Base-by-base conservation (phyloP, 1,140 invertebrate species). In the Drosophila santomea region DNA sequence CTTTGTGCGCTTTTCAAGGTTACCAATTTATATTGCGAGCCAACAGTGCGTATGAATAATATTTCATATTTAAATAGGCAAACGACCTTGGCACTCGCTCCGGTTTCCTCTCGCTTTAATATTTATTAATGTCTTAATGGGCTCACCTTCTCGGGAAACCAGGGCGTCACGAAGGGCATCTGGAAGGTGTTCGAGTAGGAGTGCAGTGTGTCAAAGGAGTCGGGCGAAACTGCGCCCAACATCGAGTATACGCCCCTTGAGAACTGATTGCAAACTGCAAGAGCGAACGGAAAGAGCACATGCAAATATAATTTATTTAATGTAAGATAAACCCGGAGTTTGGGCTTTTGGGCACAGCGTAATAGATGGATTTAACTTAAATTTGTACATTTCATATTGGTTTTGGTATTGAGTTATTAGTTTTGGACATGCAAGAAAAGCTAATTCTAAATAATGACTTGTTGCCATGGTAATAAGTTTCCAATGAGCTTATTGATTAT, bases 121-220 rank as follows among this genome's bases (percentile, higher is more conserved):
- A 89, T 88, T 88, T 89, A 88, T 88, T 88, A 69, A 71, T 67
- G 71, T 41, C 63, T 59, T 78, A 85, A 64, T 64, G 62, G 36
- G 82, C 88, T 95, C 94, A 97, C 96, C 94, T 97, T 97, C 93
- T 98, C 97, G 0, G 97, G 97, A 93, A 98, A 98, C 96, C 96
- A 97, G 10, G 97, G 97, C 32, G 97, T 98, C 39, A 99, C 95
- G 91, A 98, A 98, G 23, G 98, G 98, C 96, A 99, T 97, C 92
- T 98, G 96, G 92, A 98, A 99, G 5, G 97, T 98, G 93, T 98
- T 98, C 81, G 97, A 97, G 93, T 98, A 98, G 1, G 97, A 98
- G 91, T 98, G 97, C 43, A 99, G 94, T 15, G 97, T 98, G 92
- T 98, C 96, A 92, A 98, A 98, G 6, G 97, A 98, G 80, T 98